Evolutionary conservation across 2,888 invertebrate species (phyloP), one percentile per base, ranked within the genome.

Genomic region (Scaptodrosophila latifasciaeformis): DNA sequence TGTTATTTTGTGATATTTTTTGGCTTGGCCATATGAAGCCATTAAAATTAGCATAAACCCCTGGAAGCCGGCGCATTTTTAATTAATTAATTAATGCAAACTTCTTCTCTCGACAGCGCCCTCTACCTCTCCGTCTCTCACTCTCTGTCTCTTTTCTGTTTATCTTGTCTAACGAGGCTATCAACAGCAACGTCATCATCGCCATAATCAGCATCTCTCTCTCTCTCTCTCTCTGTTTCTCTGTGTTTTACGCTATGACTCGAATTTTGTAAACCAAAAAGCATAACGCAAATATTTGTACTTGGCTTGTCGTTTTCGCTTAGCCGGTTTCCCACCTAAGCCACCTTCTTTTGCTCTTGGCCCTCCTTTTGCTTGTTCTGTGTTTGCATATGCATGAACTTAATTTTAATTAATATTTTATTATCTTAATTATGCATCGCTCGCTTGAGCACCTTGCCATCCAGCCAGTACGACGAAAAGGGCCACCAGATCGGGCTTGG

Each of bases 381-480:
- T 66, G 76, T 69, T 60, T 76, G 65, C 71, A 66, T 81, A 76
- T 81, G 79, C 60, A 76, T 68, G 68, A 76, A 72, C 65, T 71
- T 70, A 69, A 78, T 83, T 82, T 83, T 65, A 84, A 84, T 83
- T 82, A 84, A 84, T 82, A 82, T 76, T 83, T 76, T 81, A 80
- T 82, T 84, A 83, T 83, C 83, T 84, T 82, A 80, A 83, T 83
- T 83, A 83, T 83, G 83, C 82, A 83, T 83, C 81, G 78, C 35
- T 68, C 65, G 54, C 35, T 34, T 39, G 61, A 37, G 54, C 79
- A 79, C 81, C 82, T 79, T 71, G 65, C 60, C 52, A 31, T 31
- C 37, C 21, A 15, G 52, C 24, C 31, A 7, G 31, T n/a, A 2
- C 2, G 31, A 10, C 24, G 4, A 7, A 24, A 3, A 5, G 4